Evolutionary conservation across 2,888 invertebrate species (phyloP).

Genomic region (Drosophila tanythrix): DNA sequence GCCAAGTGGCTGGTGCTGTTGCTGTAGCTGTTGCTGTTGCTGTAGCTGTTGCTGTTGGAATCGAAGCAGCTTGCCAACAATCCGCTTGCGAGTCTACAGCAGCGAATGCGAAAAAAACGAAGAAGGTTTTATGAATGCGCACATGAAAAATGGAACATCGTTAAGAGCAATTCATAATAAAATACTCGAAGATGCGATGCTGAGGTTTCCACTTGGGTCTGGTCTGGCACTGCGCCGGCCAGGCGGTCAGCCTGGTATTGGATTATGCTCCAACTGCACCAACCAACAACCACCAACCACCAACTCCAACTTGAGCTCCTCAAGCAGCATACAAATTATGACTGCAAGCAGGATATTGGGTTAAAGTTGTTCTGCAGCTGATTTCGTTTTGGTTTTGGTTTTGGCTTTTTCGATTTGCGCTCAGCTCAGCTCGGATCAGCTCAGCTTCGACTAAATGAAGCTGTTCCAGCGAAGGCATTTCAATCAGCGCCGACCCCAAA

Average conservation of each 20-base stretch:
- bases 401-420: constrained; percentile 18
- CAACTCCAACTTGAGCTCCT: constrained; percentile 3
- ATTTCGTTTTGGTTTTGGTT: constrained; percentile 34
- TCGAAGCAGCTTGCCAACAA: constrained; percentile 58
- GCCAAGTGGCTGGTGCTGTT: constrained; percentile 22
- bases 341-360: constrained; percentile 83
- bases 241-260: constrained; percentile 46
- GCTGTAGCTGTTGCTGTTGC: constrained; percentile 13
- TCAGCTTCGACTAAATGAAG: constrained; percentile 78
- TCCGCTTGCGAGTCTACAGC: constrained; percentile 53
- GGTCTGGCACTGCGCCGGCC: constrained; percentile 37
- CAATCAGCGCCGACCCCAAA: constrained; percentile 62
- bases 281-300: neutral
- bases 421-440: neutral
- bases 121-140: constrained; percentile 84
- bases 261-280: neutral
- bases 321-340: constrained; percentile 76
- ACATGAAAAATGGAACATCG: constrained; percentile 85
- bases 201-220: neutral
- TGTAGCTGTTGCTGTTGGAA: constrained; percentile 31
- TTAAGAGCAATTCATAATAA: constrained; percentile 85
- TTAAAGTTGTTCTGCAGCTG: constrained; percentile 71
- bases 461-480: constrained; percentile 74
- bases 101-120: constrained; percentile 49
- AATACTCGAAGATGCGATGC: constrained; percentile 64